Conservation (phyloP, 2,113 vertebrate genomes). For the Pardalotus punctatus region DNA sequence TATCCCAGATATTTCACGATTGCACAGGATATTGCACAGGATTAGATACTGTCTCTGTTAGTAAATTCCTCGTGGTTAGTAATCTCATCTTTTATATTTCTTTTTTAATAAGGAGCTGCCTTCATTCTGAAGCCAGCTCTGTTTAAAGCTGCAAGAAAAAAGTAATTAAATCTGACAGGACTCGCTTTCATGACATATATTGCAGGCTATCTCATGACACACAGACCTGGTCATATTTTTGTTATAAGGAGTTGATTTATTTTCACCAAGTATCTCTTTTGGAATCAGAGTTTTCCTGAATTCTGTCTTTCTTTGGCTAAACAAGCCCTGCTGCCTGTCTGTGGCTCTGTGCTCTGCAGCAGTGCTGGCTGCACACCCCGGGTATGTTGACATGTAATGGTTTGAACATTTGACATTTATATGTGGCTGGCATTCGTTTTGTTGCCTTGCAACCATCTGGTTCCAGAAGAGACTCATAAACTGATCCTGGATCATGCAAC, state of each 20-base stretch:
- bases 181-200: conserved; percentile 17
- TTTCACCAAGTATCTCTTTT: conserved; percentile 28
- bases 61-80: conserved; percentile 40
- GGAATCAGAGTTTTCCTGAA: conserved; percentile 22
- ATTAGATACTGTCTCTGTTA: conserved; percentile 51
- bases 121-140: conserved; percentile 40
- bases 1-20: conserved; percentile 20
- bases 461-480: conserved; percentile 35
- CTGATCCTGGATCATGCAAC: conserved; percentile 15
- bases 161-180: conserved; percentile 48
- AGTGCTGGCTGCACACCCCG: conserved; percentile 14
- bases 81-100: conserved; percentile 41
- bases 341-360: not conserved
- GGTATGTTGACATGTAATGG: conserved; percentile 3
- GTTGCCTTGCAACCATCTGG: conserved; percentile 54
- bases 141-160: conserved; percentile 41
- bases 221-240: conserved; percentile 42
- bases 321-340: not conserved
- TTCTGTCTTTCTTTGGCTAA: not conserved
- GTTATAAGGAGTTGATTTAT: conserved; percentile 48
- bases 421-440: conserved; percentile 33
- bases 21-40: conserved; percentile 56
- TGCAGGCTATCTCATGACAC: conserved; percentile 37
- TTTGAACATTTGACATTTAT: conserved; percentile 48
- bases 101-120: conserved; percentile 35